These are phyloP conservation scores for cat (Felis catus) DNA, from an alignment of 2,113 vertebrate species.

Conservation along the genomic window F.catus_Fca126_mat1.0 CM031426.1:7613001-7613500, in stretches of 20 bases:
- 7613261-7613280: neutral
- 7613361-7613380: too few relatives aligned
- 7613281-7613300: neutral
- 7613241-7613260: neutral
- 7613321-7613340: neutral
- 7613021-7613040: neutral
- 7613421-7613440: neutral
- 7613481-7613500: too few relatives aligned
- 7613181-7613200: neutral
- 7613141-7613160: neutral
- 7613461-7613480: too few relatives aligned
- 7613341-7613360: neutral
- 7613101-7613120: neutral
- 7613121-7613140: neutral
- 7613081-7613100: neutral
- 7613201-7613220: neutral
- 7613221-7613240: neutral
- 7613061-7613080: neutral
- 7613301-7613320: neutral
- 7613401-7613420: neutral
- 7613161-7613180: neutral
- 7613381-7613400: neutral
- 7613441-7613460: fast-evolving
- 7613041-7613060: neutral
- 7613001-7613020: neutral